phyloP scores from a whole-genome alignment of 2,797 vertebrate genomes.

The Tamandua tetradactyla region DNA sequence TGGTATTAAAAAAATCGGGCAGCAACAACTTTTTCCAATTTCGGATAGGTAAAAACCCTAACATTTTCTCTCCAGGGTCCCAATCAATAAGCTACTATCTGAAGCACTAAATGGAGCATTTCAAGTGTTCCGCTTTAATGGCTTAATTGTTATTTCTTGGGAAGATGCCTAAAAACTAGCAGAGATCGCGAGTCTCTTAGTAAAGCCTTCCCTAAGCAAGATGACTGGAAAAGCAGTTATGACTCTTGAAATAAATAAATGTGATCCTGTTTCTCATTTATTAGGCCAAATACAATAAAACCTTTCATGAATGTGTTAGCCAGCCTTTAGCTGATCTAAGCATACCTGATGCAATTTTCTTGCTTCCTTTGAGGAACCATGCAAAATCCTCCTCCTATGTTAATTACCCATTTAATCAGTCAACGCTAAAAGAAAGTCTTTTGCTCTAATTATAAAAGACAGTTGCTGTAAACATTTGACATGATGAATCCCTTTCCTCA shows the following conservation, averaged over 20 bases:
- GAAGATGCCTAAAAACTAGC: constrained; percentile 38
- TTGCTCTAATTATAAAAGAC: constrained; percentile 61
- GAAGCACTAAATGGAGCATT: constrained; percentile 9
- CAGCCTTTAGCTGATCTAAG: constrained; percentile 26
- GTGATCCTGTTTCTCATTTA: constrained; percentile 36
- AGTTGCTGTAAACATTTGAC: constrained; percentile 54
- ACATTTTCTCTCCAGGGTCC: background rate
- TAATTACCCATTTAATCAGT: constrained; percentile 70
- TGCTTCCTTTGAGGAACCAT: constrained; percentile 33
- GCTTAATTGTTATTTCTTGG: constrained; percentile 51
- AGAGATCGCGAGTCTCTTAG: background rate
- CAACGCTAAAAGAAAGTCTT: constrained; percentile 50
- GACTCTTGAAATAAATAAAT: constrained; percentile 36
- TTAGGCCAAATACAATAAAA: constrained; percentile 49
- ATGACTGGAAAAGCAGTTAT: background rate
- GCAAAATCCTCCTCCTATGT: constrained; percentile 56
- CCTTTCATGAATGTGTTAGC: constrained; percentile 20
- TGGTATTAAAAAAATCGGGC: background rate
- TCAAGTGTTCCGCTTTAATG: background rate
- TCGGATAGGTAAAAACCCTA: background rate
- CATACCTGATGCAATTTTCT: constrained; percentile 21
- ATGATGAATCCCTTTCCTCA: constrained; percentile 41
- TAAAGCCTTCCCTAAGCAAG: background rate
- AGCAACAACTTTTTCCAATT: background rate
- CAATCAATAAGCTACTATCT: background rate